phyloP scores from a whole-genome alignment of 53 echinoderm and acorn worm genomes.

The Hippasteria phrygiana region DNA sequence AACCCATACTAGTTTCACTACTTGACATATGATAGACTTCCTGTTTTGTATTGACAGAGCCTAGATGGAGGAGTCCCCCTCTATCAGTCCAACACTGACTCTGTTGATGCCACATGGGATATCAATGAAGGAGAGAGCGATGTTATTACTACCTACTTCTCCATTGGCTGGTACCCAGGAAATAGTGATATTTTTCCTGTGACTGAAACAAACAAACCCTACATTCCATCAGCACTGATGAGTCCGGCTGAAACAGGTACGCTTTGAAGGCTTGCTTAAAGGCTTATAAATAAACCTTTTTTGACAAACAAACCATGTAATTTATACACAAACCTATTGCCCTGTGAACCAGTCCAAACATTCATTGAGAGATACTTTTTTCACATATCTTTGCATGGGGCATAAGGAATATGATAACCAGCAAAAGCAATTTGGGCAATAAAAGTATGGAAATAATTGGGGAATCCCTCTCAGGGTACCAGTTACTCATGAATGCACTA shows the following conservation, averaged over 20 bases:
- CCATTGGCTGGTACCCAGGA: conserved; percentile 44
- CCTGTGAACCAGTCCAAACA: no score
- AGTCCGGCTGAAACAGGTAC: conserved; percentile 6
- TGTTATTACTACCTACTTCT: conserved; percentile 20
- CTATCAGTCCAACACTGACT: conserved; percentile 21
- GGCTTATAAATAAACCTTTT: not conserved
- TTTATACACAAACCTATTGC: no score
- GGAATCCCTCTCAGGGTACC: no score
- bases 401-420: no score
- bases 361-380: no score
- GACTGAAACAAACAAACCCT: conserved; percentile 8
- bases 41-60: not conserved
- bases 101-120: conserved; percentile 35
- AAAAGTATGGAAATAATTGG: no score
- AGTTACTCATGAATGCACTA: no score
- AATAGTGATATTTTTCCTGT: conserved; percentile 1
- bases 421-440: no score
- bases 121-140: conserved; percentile 2
- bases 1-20: no score
- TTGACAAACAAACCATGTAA: not conserved
- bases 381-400: no score
- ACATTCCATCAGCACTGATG: conserved; percentile 25
- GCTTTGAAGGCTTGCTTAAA: not conserved
- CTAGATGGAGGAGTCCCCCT: conserved; percentile 16
- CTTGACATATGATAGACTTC: no score